Base-by-base conservation (phyloP, 2,888 invertebrate genomes). In the Laothoe populi region DNA sequence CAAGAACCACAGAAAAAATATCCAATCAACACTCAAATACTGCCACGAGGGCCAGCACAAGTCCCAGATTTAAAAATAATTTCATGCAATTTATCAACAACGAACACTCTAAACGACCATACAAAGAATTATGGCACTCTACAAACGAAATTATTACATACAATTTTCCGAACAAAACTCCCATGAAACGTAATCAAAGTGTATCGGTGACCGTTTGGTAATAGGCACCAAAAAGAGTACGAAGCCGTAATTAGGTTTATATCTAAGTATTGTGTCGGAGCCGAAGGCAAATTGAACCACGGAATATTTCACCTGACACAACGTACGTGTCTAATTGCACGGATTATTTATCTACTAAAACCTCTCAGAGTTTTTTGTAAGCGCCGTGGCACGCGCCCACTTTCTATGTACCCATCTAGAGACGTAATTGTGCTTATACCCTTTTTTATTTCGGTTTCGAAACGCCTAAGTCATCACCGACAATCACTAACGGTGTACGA, bases 321-420 rank as follows among this genome's bases (percentile, higher is more conserved):
- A 66, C 74, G 86, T 87, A 90, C 90, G 90, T 92, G 92, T 88
- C 86, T 88, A 88, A 90, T 90, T 86, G 88, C 85, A 88, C 86
- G 87, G 89, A 88, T 88, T 91, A 86, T 86, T 86, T 85, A 85
- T 85, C 81, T 78, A 84, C 83, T 85, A 82, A 81, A 83, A 81
- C 79, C 82, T 83, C 78, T 81, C 77, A 73, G 76, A 67, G 79
- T 79, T 90, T 90, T 92, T 91, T 90, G 84, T 86, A 66, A 65
- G 67, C 71, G 68, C 75, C 65, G 70, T 79, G 85, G 91, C 91
- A 91, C 92, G 92, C 84, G 91, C 87, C 85, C 81, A 84, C 91
- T 90, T 90, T 90, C 91, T 90, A 90, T 81, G 80, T 79, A 82
- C 77, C 76, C 77, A 74, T 72, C 80, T 79, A 74, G 74, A 84